A percentile compares a stretch with the other conserved stretches of the same genome.
Conservation (phyloP, 2,797 vertebrate species). For the Eupleurogrammus muticus region DNA sequence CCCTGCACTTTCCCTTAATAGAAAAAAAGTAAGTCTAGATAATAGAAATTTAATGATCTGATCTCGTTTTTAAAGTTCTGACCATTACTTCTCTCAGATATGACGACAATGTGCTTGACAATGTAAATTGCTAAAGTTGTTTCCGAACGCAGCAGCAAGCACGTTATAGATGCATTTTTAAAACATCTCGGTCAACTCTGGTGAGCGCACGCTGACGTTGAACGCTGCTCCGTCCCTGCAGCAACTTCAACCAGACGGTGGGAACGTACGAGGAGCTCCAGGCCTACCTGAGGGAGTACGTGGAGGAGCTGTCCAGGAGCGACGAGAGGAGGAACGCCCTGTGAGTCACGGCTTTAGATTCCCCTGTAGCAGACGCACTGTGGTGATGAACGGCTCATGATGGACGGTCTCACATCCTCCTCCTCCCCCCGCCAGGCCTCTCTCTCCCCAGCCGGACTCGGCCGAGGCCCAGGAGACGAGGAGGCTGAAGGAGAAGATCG, state of each 20-base stretch:
- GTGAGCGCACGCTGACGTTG: neutral
- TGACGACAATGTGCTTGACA: no score
- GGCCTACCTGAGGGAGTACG: constrained; percentile 82
- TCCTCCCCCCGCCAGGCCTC: constrained; percentile 62
- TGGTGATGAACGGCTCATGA: no score
- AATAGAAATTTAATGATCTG: no score
- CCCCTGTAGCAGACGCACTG: neutral
- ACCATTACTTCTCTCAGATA: no score
- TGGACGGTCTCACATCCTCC: no score
- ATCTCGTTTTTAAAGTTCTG: no score
- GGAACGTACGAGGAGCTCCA: constrained; percentile 88
- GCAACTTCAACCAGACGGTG: constrained; percentile 88
- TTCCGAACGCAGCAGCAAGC: no score
- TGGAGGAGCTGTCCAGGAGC: constrained; percentile 82
- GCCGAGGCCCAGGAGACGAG: constrained; percentile 73
- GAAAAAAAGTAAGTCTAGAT: no score
- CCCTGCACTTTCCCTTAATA: no score
- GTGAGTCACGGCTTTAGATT: constrained; percentile 63
- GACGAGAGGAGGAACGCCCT: constrained; percentile 82
- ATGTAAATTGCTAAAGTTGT: no score
- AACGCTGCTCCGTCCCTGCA: constrained; percentile 36
- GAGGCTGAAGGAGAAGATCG: constrained; percentile 75
- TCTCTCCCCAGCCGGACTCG: constrained; percentile 72
- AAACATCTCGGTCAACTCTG: no score
- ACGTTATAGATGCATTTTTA: no score